These are phyloP conservation scores for Hestina assimilis DNA, from an alignment of 1,140 invertebrate genomes.

Conservation along the genomic window DNA sequence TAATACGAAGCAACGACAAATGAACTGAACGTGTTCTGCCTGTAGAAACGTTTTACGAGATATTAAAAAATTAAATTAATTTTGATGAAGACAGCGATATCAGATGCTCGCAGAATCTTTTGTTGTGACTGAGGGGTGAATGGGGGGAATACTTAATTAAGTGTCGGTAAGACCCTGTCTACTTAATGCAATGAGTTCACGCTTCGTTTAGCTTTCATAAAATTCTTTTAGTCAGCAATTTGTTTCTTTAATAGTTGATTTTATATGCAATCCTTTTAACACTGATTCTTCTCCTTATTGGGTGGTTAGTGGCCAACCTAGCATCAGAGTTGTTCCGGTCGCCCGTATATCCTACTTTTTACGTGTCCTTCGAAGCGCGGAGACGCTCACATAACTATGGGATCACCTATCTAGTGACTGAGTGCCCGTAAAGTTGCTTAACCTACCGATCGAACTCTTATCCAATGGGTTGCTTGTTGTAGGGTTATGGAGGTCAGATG, in stretches of 20 bases:
- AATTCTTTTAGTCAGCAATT: conserved; percentile 45
- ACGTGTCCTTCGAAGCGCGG: too few species aligned
- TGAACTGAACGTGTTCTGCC: conserved; percentile 35
- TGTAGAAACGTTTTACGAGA: conserved; percentile 24
- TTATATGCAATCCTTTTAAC: neutral
- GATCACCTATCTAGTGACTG: too few species aligned
- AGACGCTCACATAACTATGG: too few species aligned
- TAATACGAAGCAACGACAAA: conserved; percentile 35
- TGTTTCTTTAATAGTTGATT: neutral
- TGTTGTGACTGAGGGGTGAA: conserved; percentile 62
- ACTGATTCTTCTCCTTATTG: too few species aligned
- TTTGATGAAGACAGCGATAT: conserved; percentile 64
- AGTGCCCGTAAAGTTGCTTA: too few species aligned
- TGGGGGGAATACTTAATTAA: conserved; percentile 73
- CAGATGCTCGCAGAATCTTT: conserved; percentile 58
- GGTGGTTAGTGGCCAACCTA: too few species aligned
- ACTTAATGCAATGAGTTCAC: conserved; percentile 73
- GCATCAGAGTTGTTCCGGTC: too few species aligned
- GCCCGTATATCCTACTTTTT: too few species aligned
- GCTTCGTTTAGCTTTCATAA: conserved; percentile 76
- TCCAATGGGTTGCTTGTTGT: too few species aligned
- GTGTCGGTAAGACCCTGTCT: conserved; percentile 67
- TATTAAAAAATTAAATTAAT: conserved; percentile 71
- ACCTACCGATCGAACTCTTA: too few species aligned
- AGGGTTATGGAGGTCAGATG: too few species aligned